These are phyloP conservation scores for Meloidogyne chitwoodi DNA, from an alignment of 1,140 invertebrate genomes.

Conservation along the genomic window DNA sequence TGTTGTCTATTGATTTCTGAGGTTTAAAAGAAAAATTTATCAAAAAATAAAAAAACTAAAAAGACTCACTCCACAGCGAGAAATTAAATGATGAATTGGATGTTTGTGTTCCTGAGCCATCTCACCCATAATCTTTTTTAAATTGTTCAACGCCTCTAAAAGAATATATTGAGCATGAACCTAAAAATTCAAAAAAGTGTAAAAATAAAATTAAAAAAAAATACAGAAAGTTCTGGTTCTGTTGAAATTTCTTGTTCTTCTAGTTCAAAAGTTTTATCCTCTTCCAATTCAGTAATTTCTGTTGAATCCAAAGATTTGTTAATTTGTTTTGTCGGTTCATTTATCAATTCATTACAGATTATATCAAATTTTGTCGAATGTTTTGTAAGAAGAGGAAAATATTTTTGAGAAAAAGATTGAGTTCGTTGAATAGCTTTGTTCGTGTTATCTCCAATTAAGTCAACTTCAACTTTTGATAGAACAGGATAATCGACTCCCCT, in stretches of 20 bases:
- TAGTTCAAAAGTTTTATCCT: too few species aligned
- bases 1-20: slow-evolving; percentile 18
- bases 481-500: neutral
- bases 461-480: slow-evolving; percentile 2
- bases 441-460: slow-evolving; percentile 13
- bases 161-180: slow-evolving; percentile 44
- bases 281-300: neutral
- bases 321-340: slow-evolving; percentile 26
- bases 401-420: slow-evolving; percentile 30
- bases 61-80: slow-evolving; percentile 8
- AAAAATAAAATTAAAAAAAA: neutral
- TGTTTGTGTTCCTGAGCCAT: slow-evolving; percentile 30
- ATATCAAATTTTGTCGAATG: slow-evolving; percentile 30
- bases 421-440: slow-evolving; percentile 17
- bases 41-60: too few species aligned
- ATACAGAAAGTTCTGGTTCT: neutral
- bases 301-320: neutral
- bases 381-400: slow-evolving; percentile 27
- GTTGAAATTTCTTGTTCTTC: neutral
- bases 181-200: slow-evolving; percentile 22
- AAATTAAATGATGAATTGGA: slow-evolving; percentile 23
- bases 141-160: slow-evolving; percentile 28
- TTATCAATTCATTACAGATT: slow-evolving; percentile 30
- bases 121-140: slow-evolving; percentile 32
- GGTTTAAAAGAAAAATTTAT: too few species aligned